A percentile compares a stretch with the other conserved stretches of the same genome.
phyloP scores from a whole-genome alignment of 2,113 vertebrate genomes.

The Anthoscopus minutus region DNA sequence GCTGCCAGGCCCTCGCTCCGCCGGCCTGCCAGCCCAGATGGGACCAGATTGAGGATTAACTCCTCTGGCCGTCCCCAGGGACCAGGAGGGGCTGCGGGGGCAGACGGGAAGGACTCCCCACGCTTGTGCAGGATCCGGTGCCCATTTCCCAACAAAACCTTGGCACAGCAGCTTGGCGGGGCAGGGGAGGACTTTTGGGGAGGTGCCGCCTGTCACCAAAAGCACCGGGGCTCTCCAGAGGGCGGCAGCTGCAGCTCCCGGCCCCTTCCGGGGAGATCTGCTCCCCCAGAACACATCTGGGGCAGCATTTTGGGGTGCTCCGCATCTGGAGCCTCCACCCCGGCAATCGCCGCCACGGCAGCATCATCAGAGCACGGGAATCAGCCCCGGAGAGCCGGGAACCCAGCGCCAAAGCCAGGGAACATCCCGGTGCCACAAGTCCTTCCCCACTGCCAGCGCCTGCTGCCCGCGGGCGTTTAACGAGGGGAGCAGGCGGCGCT shows the following conservation, averaged over 20 bases:
- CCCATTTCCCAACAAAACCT: rapidly evolving
- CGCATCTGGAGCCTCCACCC: rapidly evolving
- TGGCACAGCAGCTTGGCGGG: rapidly evolving
- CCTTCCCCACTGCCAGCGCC: not conserved
- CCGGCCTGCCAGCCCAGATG: not conserved
- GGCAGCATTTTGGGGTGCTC: rapidly evolving
- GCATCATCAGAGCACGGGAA: not conserved
- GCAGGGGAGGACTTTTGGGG: rapidly evolving
- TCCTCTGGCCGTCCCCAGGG: not conserved
- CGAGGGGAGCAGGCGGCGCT: not conserved
- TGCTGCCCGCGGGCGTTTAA: not conserved
- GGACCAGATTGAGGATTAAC: not conserved
- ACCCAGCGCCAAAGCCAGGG: no score
- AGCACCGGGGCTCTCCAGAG: rapidly evolving
- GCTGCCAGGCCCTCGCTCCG: not conserved
- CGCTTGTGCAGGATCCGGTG: rapidly evolving
- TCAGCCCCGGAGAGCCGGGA: not conserved
- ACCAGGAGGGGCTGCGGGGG: not conserved
- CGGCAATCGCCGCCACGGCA: rapidly evolving
- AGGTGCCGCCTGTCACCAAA: not conserved
- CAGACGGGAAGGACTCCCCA: not conserved
- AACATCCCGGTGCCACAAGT: rapidly evolving
- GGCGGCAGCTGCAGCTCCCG: not conserved
- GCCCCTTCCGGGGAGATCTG: rapidly evolving
- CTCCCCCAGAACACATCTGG: rapidly evolving